Evolutionary conservation across 2,797 vertebrate species (phyloP), one percentile per base, ranked within the genome.

Genomic region (Aulostomus chinensis): DNA sequence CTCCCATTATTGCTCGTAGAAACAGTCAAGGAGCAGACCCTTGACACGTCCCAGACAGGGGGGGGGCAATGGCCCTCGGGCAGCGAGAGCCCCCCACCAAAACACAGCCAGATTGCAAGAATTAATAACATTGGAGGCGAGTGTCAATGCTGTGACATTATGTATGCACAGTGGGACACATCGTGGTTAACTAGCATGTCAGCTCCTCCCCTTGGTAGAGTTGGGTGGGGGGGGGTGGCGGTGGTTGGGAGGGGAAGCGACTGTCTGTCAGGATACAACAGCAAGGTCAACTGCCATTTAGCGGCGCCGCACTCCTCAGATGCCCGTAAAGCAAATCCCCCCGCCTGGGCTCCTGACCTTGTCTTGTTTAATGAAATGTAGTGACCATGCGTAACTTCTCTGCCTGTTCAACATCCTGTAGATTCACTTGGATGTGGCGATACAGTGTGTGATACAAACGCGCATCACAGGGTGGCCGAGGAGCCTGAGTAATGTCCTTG

Each of bases 321-420:
- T 49, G 71, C 73, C 66, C 69, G 73, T 81, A 60, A 81, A 83
- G 76, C 67, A 68, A 54, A 77, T 75, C 49, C 47, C 63, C 69
- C 33, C 49, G 67, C 78, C 68, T 49, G 7, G 70, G 61, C 69
- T 51, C 34, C 43, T 69, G 80, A 83, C 81, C 81, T 86, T 85
- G 78, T 81, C 83, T 67, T 64, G 81, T 80, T 77, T 84, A 76
- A 87, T 85, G 80, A 79, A 78, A 83, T 80, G 64, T 75, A 67
- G 57, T 80, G 68, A 58, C 77, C 76, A 64, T 51, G 71, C 58
- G 53, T 65, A 68, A 72, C 62, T 78, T 63, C 26, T 67, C 68
- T 61, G 68, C 54, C 67, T 61, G 78, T 80, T 80, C 72, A 76
- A 76, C 66, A 61, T 65, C 68, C 65, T 13, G 58, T 33, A n/a